phyloP scores from a whole-genome alignment of 1,140 invertebrate species.

The Caenorhabditis brenneri region DNA sequence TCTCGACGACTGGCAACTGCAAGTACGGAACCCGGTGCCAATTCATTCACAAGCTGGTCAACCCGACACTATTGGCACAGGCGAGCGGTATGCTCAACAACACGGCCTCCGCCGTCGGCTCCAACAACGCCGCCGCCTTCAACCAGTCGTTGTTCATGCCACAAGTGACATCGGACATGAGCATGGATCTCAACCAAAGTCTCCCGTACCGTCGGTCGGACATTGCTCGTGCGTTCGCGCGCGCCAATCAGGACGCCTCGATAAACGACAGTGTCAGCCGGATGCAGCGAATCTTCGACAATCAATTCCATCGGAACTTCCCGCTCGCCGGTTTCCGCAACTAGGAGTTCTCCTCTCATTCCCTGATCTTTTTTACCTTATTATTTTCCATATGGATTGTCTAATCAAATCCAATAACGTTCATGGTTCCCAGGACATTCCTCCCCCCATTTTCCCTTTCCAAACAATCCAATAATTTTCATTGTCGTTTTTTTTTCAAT shows the following conservation, averaged over 20 bases:
- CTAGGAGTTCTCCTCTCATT: not conserved
- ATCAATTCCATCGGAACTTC: not conserved
- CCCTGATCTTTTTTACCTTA: not conserved
- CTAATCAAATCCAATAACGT: slow-evolving; percentile 34
- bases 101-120: not conserved
- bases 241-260: not conserved
- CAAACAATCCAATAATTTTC: slow-evolving; percentile 35
- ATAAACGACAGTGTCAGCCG: not conserved
- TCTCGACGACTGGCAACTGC: slow-evolving; percentile 21
- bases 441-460: too few species aligned
- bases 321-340: not conserved
- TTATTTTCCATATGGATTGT: slow-evolving; percentile 7
- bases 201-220: not conserved
- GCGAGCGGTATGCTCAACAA: not conserved
- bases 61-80: not conserved
- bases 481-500: not conserved
- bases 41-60: slow-evolving; percentile 36
- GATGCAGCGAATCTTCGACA: not conserved
- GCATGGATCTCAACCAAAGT: slow-evolving; percentile 23
- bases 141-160: slow-evolving; percentile 20
- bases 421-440: not conserved
- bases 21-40: slow-evolving; percentile 30
- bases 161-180: not conserved
- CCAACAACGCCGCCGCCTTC: not conserved
- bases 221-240: not conserved